Evolutionary conservation across 2,113 vertebrate species (phyloP), one percentile per base, ranked within the genome.

Genomic region (Helogale parvula): DNA sequence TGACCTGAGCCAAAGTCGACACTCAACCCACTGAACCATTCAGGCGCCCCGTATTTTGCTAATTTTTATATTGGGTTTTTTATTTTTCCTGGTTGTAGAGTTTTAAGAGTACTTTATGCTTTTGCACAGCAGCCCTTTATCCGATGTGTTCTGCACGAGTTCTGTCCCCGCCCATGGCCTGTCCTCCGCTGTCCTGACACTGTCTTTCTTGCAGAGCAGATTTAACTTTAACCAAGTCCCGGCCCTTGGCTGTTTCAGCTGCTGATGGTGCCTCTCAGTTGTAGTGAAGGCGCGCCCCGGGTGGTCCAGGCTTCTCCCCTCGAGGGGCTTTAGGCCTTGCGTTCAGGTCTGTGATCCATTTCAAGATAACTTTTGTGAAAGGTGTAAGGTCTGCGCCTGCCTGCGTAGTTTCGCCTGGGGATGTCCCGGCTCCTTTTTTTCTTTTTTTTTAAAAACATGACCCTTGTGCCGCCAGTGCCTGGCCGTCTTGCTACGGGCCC

Each of bases 201-300:
- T 6, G 38, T 45, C 50, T n/a, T 85, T 85, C 57, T 60, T 6
- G 7, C 14, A 11, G 68, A 94, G 41, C 29, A 33, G 38, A 35
- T 13, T 52, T 47, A 29, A 47, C 69, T 87, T 88, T 71, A 35
- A 72, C 0, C 65, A n/a, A 50, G 60, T 17, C 47, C 25, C 2
- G 17, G 31, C 33, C 10, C 17, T 17, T 4, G 9, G 14, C 50
- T 3, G 4, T 13, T 14, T 33, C 27, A 1, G 23, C 17, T 4
- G 3, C 0, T 45, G 25, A 2, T 0, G 0, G 21, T 9, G 35
- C 45, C n/a, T 63, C 19, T 31, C 23, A 8, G 15, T 11, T 35
- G 11, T 9, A 0, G 8, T 1, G 6, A 4, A 85, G 2, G 10
- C 0, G 0, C 0, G 0, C 74, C 8, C 35, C 3, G 2, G 47